Percentiles rank a stretch among this genome's conserved stretches.
Conservation (phyloP, 1,140 invertebrate genomes). For the Lamellibrachia luymesi region DNA sequence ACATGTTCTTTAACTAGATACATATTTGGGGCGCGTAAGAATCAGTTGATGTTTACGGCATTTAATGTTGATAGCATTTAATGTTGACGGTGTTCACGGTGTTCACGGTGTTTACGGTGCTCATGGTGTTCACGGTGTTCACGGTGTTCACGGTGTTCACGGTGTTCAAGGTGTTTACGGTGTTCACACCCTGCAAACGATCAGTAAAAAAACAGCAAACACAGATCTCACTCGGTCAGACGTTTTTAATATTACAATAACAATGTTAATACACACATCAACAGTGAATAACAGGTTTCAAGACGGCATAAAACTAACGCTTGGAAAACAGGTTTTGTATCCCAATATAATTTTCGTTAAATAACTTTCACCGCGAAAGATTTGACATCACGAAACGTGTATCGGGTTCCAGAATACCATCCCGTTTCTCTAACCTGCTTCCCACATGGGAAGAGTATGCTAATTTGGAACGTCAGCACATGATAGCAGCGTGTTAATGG, state of each 20-base stretch:
- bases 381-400: neutral
- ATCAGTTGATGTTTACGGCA: neutral
- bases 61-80: neutral
- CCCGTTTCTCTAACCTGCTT: neutral
- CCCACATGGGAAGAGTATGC: neutral
- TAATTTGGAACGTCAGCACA: neutral
- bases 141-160: neutral
- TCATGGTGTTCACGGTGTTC: neutral
- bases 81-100: neutral
- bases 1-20: neutral
- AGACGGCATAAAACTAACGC: neutral
- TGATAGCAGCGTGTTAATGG: neutral
- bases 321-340: neutral
- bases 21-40: neutral
- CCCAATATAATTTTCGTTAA: neutral
- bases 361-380: neutral
- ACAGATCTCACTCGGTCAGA: neutral
- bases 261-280: neutral
- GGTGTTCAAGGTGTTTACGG: too few relatives aligned
- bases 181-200: neutral
- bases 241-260: conserved; percentile 1
- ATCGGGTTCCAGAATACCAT: neutral
- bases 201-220: neutral
- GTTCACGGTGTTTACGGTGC: neutral
- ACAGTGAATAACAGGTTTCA: neutral